These are phyloP conservation scores for Podotricha telesiphe DNA, from an alignment of 2,888 invertebrate genomes.

Conservation along the genomic window DNA sequence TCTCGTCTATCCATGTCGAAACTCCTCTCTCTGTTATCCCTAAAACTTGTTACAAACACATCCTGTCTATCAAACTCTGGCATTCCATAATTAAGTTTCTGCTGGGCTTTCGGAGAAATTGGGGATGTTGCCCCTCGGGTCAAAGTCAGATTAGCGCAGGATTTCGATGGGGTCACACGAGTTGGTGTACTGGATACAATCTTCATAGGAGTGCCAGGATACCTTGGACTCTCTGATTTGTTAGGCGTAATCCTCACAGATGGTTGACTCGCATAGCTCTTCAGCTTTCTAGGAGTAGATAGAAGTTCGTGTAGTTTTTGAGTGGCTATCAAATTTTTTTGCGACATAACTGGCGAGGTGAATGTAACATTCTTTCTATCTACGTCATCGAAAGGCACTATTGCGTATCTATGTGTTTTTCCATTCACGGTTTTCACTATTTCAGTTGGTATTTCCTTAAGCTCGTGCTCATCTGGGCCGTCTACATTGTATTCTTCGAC, in stretches of 20 bases:
- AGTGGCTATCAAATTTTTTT: constrained; percentile 87
- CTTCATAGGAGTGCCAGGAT: constrained; percentile 59
- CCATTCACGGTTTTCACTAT: constrained; percentile 87
- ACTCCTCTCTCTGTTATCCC: constrained; percentile 68
- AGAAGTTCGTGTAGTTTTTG: constrained; percentile 90
- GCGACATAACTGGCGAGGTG: constrained; percentile 74
- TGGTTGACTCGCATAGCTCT: constrained; percentile 78
- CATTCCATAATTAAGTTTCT: constrained; percentile 81
- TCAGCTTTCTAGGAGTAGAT: constrained; percentile 87
- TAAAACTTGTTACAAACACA: constrained; percentile 73
- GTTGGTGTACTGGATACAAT: constrained; percentile 75
- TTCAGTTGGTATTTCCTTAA: constrained; percentile 83
- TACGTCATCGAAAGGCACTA: constrained; percentile 83
- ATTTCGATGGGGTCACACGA: constrained; percentile 75
- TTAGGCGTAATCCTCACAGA: constrained; percentile 75
- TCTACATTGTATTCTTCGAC: constrained; percentile 83
- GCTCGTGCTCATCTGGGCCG: constrained; percentile 76
- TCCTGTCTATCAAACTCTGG: constrained; percentile 66
- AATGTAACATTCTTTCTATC: constrained; percentile 75
- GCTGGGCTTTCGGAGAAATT: constrained; percentile 81
- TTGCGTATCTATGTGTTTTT: constrained; percentile 82
- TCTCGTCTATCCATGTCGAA: constrained; percentile 64
- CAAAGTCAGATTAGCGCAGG: constrained; percentile 72
- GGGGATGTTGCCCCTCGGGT: constrained; percentile 64
- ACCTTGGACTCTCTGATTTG: constrained; percentile 61